Evolutionary conservation across 2,797 vertebrate genomes (phyloP).

Genomic region (Sebastes iracundus): DNA sequence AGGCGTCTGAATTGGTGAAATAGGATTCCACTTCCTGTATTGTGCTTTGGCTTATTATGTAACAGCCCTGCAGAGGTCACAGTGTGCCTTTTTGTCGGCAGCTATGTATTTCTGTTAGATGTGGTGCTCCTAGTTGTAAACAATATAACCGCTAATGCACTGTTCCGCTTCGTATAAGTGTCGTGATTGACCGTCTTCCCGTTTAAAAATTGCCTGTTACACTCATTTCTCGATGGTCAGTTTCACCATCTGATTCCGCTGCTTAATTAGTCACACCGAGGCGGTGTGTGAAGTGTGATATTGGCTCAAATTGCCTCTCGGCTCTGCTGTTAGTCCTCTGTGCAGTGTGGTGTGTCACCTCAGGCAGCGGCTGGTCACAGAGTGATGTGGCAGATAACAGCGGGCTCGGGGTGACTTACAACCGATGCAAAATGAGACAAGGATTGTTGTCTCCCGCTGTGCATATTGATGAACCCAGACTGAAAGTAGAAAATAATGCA

Average conservation of each 20-base stretch:
- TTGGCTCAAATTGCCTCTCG: slow-evolving; percentile 68
- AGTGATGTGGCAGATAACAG: slow-evolving; percentile 74
- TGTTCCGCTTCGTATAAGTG: slow-evolving; percentile 1
- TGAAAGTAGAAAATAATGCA: slow-evolving; percentile 21
- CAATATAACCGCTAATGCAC: background rate
- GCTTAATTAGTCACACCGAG: slow-evolving; percentile 75
- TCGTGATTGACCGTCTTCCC: slow-evolving; percentile 44
- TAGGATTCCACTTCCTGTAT: slow-evolving; percentile 59
- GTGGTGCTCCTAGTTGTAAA: background rate
- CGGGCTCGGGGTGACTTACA: slow-evolving; percentile 69
- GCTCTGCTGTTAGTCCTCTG: slow-evolving; percentile 64
- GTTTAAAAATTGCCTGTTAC: slow-evolving; percentile 55
- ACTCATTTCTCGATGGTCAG: slow-evolving; percentile 68
- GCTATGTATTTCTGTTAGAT: slow-evolving; percentile 1
- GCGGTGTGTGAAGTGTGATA: slow-evolving; percentile 72
- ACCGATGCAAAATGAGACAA: slow-evolving; percentile 70
- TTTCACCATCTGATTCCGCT: slow-evolving; percentile 70
- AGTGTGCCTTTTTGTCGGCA: slow-evolving; percentile 12
- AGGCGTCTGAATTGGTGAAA: slow-evolving; percentile 49
- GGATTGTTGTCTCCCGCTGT: slow-evolving; percentile 54
- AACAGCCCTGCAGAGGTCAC: slow-evolving; percentile 55
- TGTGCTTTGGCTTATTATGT: slow-evolving; percentile 56
- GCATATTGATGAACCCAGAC: slow-evolving; percentile 64
- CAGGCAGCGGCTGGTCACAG: slow-evolving; percentile 59
- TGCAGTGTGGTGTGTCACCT: slow-evolving; percentile 68